Evolutionary conservation across 2,888 invertebrate species (phyloP), one percentile per base, ranked within the genome.

Genomic region (Callyntrura guangdongensis): DNA sequence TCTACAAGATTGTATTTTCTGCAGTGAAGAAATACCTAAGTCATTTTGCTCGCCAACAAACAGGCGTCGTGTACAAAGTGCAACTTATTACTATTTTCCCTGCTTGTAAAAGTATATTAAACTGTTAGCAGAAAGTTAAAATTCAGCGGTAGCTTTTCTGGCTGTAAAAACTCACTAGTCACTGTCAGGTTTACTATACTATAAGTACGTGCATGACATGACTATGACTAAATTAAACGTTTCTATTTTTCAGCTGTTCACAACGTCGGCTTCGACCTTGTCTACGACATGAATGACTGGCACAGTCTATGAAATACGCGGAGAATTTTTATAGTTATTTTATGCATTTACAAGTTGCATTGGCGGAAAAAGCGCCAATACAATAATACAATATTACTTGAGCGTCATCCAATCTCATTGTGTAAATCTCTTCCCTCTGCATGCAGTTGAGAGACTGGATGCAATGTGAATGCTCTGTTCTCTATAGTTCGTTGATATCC

Each of bases 311-410:
- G 11, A 12, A 74, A 20, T 45, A 45, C 56, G 27, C 11, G 5
- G 4, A 11, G 9, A 61, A 61, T 1, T 84, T 84, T 84, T 69
- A 84, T 84, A 53, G 69, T 45, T 84, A 47, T 69, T 67, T 36
- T 69, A 49, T 47, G 22, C 8, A 61, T 82, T 82, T 64, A 64
- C 45, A 45, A 36, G 56, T 64, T 61, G 45, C 17, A 64, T 82
- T 82, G 64, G 82, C 36, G 47, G 45, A 64, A 82, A 64, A 64
- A 20, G 20, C 64, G n/a, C n/a, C n/a, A n/a, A n/a, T n/a, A n/a
- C n/a, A n/a, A n/a, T n/a, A n/a, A n/a, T n/a, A n/a, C n/a, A n/a
- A n/a, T n/a, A n/a, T n/a, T n/a, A n/a, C n/a, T n/a, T n/a, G n/a
- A n/a, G n/a, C n/a, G n/a, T n/a, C n/a, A n/a, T n/a, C n/a, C n/a